Conservation (phyloP, 1,140 invertebrate genomes). For the Bactericera cockerelli region DNA sequence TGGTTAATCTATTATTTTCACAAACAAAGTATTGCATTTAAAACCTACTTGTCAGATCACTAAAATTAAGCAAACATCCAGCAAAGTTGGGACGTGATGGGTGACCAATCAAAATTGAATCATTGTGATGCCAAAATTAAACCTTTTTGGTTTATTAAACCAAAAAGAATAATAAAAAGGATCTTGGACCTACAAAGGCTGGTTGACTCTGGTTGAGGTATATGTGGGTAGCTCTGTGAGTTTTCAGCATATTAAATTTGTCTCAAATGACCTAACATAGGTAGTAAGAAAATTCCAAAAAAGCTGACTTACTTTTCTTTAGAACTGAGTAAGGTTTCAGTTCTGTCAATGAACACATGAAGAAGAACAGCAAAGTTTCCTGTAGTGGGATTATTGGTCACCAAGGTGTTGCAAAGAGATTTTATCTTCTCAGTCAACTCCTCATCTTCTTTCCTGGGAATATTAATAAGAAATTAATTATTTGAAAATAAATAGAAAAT, state of each 20-base stretch:
- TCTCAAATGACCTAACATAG: neutral
- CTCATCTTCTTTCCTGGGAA: conserved; percentile 58
- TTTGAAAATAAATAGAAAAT: no score
- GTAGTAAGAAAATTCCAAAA: neutral
- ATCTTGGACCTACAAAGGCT: no score
- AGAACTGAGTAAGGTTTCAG: conserved; percentile 52
- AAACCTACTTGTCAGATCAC: no score
- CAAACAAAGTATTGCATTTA: no score
- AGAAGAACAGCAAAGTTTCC: conserved; percentile 78
- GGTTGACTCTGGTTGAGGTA: neutral
- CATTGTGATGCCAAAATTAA: no score
- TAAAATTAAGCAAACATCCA: no score
- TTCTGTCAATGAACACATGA: conserved; percentile 61
- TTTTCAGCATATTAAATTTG: conserved; percentile 4
- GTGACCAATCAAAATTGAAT: no score
- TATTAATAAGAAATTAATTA: no score
- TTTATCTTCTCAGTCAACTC: conserved; percentile 63
- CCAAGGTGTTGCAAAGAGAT: conserved; percentile 49
- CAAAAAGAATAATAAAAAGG: no score
- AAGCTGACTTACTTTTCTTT: conserved; percentile 66
- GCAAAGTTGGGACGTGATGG: no score
- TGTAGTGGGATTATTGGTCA: conserved; percentile 63
- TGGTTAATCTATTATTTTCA: no score
- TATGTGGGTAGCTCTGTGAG: conserved; percentile 9
- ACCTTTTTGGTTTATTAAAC: no score